A percentile compares a stretch with the other conserved stretches of the same genome.
These are phyloP conservation scores for Argya squamiceps DNA, from an alignment of 2,797 vertebrate species.

Conservation along the genomic window DNA sequence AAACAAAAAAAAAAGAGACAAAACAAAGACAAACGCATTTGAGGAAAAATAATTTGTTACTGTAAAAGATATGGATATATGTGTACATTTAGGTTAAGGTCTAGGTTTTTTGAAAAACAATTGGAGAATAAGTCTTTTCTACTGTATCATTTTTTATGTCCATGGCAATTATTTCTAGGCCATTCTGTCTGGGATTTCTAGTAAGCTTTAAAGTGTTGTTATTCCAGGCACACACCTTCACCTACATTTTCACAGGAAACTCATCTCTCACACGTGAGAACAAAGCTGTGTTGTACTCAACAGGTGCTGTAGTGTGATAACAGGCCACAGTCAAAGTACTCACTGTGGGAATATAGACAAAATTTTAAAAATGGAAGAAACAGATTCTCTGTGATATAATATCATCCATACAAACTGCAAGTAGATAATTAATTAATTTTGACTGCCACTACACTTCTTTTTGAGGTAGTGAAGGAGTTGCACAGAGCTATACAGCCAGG, in stretches of 20 bases:
- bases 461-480: neutral
- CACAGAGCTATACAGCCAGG: neutral
- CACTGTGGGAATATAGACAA: neutral
- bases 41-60: neutral
- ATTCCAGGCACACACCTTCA: neutral
- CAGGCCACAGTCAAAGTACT: neutral
- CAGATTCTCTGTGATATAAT: neutral
- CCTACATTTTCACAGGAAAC: neutral
- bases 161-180: neutral
- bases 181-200: neutral
- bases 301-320: neutral
- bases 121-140: neutral
- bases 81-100: neutral
- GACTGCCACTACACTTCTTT: neutral
- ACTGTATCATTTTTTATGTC: neutral
- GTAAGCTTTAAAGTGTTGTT: neutral
- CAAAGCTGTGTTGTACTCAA: neutral
- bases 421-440: neutral
- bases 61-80: neutral
- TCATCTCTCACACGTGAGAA: neutral
- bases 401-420: neutral
- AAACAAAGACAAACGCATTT: neutral
- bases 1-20: too few relatives aligned
- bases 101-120: accelerated
- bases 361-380: neutral